Base-by-base conservation (phyloP, 2,113 vertebrate species). In the Noturus placidus region DNA sequence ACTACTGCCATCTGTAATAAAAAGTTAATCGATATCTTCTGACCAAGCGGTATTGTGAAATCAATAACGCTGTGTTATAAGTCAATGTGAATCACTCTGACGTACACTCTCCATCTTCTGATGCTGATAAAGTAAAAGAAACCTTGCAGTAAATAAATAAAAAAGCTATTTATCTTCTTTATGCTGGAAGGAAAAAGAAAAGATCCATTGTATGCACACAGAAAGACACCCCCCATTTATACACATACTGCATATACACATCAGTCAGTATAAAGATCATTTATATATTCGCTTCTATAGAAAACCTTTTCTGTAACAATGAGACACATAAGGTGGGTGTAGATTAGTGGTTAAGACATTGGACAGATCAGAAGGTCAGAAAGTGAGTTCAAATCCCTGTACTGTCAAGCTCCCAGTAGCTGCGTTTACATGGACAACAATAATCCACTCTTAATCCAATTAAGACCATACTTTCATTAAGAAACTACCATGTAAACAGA, bases 121-220 rank as follows among this genome's bases (percentile, higher is more conserved):
- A 61, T 52, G 72, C 61, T 86, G 72, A 86, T 78, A 77, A 86
- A 86, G 74, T 52, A 78, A 77, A 86, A 63, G 20, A 59, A 67
- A 65, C 46, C 83, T 82, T 89, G 83, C 89, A 78, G 84, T 76
- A 77, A 85, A 85, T 78, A 86, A 77, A 86, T 65, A 86, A 77
- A 56, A 74, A 57, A 20, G 38, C 9, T 25, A 52, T 77, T 77
- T 50, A 52, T 77, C 74, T 52, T 52, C 25, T 50, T 52, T 52
- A 52, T 14, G 74, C 14, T 50, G 22, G 42, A 76, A 50, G 46
- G 9, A 50, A 50, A 50, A 50, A 50, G 46, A 76, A 76, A 50
- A 15, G 42, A 50, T 72, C 19, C 70, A 70, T 35, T 17, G 20
- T 42, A 74, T 25, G 20, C 20, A 77, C 6, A 50, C 25, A 50